Percentiles rank a stretch among this genome's conserved stretches.
These are phyloP conservation scores for Nanger granti DNA, from an alignment of 2,113 vertebrate species.

Conservation along the genomic window DNA sequence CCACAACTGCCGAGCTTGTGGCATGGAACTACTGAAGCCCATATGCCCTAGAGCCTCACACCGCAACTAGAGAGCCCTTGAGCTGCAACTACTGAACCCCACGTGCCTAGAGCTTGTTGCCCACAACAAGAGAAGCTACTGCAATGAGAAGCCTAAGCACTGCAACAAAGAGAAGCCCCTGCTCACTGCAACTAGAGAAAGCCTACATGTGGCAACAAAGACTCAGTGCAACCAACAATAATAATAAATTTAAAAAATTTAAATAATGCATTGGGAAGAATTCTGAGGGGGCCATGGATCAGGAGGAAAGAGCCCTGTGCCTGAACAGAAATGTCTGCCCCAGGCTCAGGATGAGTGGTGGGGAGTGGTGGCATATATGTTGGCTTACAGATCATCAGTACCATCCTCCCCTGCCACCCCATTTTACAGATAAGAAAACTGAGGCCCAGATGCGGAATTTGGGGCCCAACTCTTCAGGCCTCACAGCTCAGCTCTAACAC, in stretches of 20 bases:
- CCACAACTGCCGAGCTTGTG: not conserved
- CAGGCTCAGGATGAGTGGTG: not conserved
- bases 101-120: not conserved
- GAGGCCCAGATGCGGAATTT: not conserved
- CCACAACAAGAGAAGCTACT: not conserved
- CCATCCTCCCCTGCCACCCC: not conserved
- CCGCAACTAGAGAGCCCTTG: fast-evolving
- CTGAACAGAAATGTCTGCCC: not conserved
- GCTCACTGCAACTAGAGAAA: not conserved
- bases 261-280: not conserved
- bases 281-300: not conserved
- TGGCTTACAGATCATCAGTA: not conserved
- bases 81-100: not conserved
- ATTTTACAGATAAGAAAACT: not conserved
- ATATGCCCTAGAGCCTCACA: too few relatives aligned
- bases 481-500: not conserved
- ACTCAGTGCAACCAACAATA: not conserved
- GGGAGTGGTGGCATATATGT: not conserved
- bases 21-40: not conserved
- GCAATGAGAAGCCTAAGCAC: not conserved
- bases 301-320: not conserved
- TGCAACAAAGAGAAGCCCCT: not conserved
- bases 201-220: not conserved
- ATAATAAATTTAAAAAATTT: not conserved
- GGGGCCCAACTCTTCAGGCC: not conserved